Evolutionary conservation across 2,113 vertebrate genomes (phyloP), one percentile per base, ranked within the genome.

Genomic region (Hippocampus comes): DNA sequence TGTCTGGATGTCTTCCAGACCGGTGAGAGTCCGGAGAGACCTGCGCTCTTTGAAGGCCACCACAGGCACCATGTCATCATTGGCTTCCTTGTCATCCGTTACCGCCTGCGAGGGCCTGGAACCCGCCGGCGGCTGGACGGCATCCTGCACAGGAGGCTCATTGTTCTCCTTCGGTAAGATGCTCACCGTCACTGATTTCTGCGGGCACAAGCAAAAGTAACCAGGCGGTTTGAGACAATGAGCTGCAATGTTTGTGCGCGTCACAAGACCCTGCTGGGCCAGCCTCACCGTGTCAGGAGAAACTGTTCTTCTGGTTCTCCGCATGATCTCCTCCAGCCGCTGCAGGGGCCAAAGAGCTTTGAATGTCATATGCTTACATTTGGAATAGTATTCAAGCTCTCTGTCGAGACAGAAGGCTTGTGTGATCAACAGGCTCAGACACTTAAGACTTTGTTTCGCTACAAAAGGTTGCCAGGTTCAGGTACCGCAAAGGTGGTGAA

Each of bases 291-390:
- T 89, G 78, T 91, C 90, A 74, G 89, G 80, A 78, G 90, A 82
- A 77, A 91, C 89, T 63, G 90, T 82, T 57, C 89, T 90, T 42
- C 92, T 91, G 61, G 92, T 93, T 78, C 92, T 83, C 85, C 89
- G 89, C 92, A 93, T 93, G 83, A 93, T 93, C 87, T 92, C 88
- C 76, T 93, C 91, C 70, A 93, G 88, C 59, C 92, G 81, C 92
- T 93, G 86, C 42, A 76, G 75, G 73, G 82, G 66, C 79, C 71
- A 79, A 64, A 79, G 34, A 42, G 55, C 71, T 71, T 76, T 81
- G 48, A 78, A 42, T 60, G 34, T 46, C 34, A 64, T 23, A 64
- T 8, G 23, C 15, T 34, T 11, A 2, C 6, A 46, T 78, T 34
- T 68, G 53, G 51, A n/a, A 42, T 42, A 42, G 38, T 55, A 42